Evolutionary conservation across 2,797 vertebrate genomes (phyloP), one percentile per base, ranked within the genome.

Genomic region (Borostomias antarcticus): DNA sequence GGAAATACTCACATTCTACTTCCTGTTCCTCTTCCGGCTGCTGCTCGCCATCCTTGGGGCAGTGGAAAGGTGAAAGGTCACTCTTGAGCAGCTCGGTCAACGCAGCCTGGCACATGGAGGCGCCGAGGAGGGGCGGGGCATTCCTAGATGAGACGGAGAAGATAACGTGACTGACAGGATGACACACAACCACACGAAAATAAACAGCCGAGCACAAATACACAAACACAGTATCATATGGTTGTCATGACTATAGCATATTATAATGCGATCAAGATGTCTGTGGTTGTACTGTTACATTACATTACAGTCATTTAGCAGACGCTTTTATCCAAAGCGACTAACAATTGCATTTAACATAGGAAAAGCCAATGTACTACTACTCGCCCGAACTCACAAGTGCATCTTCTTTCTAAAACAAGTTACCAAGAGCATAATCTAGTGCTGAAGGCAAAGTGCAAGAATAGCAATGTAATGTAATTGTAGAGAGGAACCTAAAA

Each of bases 61-160:
- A 88, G 68, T 86, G 69, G 79, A 94, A 94, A 62, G 92, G 85
- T 37, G 85, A 90, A 50, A 97, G 89, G 83, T 97, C 93, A 2
- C 52, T 75, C 70, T 86, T 92, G 40, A 94, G 91, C 57, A 96
- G 80, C 79, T 88, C 89, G 32, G 89, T 71, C 51, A 96, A 26
- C 0, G 95, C 93, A 45, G 89, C 78, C 0, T 90, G 91, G 81
- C 92, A 93, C 85, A 97, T 61, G 0, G 88, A 79, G 4, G 94
- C 89, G 15, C 87, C 65, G 66, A 97, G 84, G 5, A 74, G 70
- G 1, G 83, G 74, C 0, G 91, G 89, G 29, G 89, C 87, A 0
- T 85, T 87, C 84, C 96, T 98, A 79, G 37, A 74, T 56, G 23
- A 23, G 43, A 51, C 58, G 73, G 3, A 73, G n/a, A 19, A 1